These are phyloP conservation scores for Mesaphorura yosii DNA, from an alignment of 1,140 invertebrate species.

Conservation along the genomic window DNA sequence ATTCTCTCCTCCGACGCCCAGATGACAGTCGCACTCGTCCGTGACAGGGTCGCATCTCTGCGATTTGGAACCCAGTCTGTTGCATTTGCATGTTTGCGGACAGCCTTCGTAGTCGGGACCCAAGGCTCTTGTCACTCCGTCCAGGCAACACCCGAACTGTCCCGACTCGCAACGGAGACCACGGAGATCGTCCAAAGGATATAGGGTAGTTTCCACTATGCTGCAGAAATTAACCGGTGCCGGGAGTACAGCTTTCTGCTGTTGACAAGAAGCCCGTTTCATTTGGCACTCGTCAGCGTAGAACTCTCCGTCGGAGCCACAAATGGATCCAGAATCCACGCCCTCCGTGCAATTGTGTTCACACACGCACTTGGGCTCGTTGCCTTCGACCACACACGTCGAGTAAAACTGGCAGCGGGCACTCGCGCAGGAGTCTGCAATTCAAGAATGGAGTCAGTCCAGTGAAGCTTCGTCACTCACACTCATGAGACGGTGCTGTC, in stretches of 20 bases:
- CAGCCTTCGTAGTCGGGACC: conserved; percentile 69
- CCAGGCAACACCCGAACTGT: conserved; percentile 72
- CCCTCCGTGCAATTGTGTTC: conserved; percentile 59
- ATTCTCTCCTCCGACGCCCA: conserved; percentile 72
- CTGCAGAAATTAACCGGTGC: conserved; percentile 67
- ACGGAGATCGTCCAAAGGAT: conserved; percentile 53
- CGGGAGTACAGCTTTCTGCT: conserved; percentile 50
- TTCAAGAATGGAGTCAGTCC: no score
- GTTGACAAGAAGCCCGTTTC: conserved; percentile 49
- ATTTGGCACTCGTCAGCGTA: conserved; percentile 64
- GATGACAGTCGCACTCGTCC: conserved; percentile 69
- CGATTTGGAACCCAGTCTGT: conserved; percentile 48
- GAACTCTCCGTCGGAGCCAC: conserved; percentile 66
- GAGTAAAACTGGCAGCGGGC: conserved; percentile 45
- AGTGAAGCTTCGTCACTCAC: no score
- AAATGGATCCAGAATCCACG: conserved; percentile 72
- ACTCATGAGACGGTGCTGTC: no score
- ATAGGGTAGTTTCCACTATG: no score
- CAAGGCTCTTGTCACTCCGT: conserved; percentile 62
- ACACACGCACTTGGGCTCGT: conserved; percentile 64
- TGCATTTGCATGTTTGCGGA: conserved; percentile 58
- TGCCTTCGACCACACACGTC: conserved; percentile 72
- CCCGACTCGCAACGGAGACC: conserved; percentile 54
- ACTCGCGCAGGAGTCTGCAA: no score
- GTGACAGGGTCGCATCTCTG: conserved; percentile 64